Conservation (phyloP, 2,797 vertebrate species). For the Coendou prehensilis region DNA sequence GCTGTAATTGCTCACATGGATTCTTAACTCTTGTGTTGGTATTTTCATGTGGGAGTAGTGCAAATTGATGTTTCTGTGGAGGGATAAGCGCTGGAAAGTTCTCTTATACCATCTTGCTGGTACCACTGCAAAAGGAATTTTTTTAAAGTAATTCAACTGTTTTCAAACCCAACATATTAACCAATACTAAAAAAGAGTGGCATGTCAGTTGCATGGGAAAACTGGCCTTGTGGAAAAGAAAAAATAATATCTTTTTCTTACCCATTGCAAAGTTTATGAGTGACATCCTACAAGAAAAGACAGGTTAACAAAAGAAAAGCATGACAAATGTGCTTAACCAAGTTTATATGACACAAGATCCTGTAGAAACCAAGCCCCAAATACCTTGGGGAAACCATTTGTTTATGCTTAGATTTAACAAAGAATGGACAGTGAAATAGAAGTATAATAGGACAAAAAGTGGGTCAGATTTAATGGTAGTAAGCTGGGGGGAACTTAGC, state of each 20-base stretch:
- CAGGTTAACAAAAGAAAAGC: neutral
- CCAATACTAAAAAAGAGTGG: neutral
- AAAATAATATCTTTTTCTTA: neutral
- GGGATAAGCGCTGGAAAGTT: neutral
- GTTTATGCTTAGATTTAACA: neutral
- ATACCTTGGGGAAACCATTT: neutral
- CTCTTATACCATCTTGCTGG: neutral
- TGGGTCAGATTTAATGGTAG: neutral
- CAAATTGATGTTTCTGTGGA: neutral
- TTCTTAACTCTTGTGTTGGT: neutral
- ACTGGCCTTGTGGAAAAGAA: neutral
- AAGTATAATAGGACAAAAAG: neutral
- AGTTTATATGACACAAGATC: neutral
- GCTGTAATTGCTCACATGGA: neutral
- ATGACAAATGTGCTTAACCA: neutral
- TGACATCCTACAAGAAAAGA: neutral
- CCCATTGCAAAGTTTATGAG: neutral
- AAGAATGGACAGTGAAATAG: neutral
- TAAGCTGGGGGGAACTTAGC: neutral
- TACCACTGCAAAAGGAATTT: neutral
- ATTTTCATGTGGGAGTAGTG: neutral
- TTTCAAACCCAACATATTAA: slow-evolving; percentile 23
- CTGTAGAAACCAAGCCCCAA: neutral
- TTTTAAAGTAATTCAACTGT: neutral
- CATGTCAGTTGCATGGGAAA: neutral